Evolutionary conservation across 1,140 invertebrate genomes (phyloP), one percentile per base, ranked within the genome.

Genomic region (Drosophila varians): DNA sequence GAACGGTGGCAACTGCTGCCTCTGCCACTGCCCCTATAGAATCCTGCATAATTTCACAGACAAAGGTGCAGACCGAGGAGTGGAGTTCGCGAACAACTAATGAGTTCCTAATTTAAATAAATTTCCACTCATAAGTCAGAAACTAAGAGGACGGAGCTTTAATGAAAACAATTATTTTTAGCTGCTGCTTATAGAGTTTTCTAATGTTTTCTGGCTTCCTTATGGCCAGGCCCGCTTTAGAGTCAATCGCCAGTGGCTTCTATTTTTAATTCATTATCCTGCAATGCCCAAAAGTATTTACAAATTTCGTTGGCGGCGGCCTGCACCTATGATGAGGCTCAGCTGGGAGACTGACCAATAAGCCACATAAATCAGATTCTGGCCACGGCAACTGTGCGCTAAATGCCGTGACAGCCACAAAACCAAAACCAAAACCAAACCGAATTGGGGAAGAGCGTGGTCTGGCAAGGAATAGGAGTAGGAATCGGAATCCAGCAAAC

Each of bases 21-120:
- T n/a, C n/a, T n/a, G n/a, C n/a, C n/a, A 6, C 2, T 36, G 34
- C 34, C 38, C 38, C 38, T 40, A 31, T 19, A 28, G 23, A 34
- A 23, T 68, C 23, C 61, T 11, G 21, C 38, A 23, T 12, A 45
- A 38, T 49, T 25, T 23, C 57, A 25, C 47, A 16, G 25, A 53
- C 65, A 76, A 76, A 80, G 77, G 72, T 71, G 28, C 23, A 34
- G 23, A 8, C 4, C 12, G 23, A 23, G 38, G 53, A 57, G 25
- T 31, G 25, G 40, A 8, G 28, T 6, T 14, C 7, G 8, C 19
- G 55, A 76, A 62, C 55, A 77, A 77, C 87, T 89, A 89, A 89
- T 89, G 77, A 89, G 87, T 89, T 89, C 87, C 86, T 89, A 89
- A 89, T 89, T 89, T 89, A 89, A 89, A 89, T 89, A 90, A 89